Conservation (phyloP, 1,140 invertebrate species). For the Hylaeus anthracinus region DNA sequence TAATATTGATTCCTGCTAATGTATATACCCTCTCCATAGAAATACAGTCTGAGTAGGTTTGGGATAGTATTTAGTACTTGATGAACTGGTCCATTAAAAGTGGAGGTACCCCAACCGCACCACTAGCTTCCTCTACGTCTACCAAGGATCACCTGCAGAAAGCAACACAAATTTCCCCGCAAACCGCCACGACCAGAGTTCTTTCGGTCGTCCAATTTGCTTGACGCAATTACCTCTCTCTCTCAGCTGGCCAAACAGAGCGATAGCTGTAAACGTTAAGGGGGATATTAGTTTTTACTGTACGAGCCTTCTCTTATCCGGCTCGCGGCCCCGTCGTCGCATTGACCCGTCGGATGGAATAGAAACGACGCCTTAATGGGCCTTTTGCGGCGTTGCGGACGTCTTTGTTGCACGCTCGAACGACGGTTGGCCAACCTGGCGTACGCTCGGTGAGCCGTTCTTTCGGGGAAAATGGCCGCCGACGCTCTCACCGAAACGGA, state of each 20-base stretch:
- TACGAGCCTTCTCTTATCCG: slow-evolving; percentile 25
- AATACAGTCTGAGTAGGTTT: no score
- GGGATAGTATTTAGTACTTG: no score
- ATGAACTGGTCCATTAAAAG: no score
- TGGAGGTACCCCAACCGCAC: no score
- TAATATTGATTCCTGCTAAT: no score
- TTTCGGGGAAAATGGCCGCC: slow-evolving; percentile 5
- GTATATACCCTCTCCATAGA: no score
- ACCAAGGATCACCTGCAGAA: background rate
- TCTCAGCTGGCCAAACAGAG: slow-evolving; percentile 17
- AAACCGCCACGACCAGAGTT: background rate
- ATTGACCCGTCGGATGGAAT: slow-evolving; percentile 39
- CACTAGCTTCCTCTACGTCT: no score
- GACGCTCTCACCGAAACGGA: background rate
- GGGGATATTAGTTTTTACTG: slow-evolving; percentile 45
- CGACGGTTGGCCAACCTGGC: no score
- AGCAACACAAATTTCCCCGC: background rate
- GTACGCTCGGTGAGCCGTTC: background rate
- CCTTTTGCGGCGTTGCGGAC: slow-evolving; percentile 30
- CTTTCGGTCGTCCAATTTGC: slow-evolving; percentile 28
- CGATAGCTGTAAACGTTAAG: slow-evolving; percentile 32
- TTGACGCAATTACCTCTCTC: slow-evolving; percentile 27
- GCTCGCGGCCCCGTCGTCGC: background rate
- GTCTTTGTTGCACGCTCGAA: slow-evolving; percentile 31
- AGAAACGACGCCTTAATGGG: slow-evolving; percentile 44